Conservation (phyloP, 2,888 invertebrate genomes). For the Choristoneura rosaceana region DNA sequence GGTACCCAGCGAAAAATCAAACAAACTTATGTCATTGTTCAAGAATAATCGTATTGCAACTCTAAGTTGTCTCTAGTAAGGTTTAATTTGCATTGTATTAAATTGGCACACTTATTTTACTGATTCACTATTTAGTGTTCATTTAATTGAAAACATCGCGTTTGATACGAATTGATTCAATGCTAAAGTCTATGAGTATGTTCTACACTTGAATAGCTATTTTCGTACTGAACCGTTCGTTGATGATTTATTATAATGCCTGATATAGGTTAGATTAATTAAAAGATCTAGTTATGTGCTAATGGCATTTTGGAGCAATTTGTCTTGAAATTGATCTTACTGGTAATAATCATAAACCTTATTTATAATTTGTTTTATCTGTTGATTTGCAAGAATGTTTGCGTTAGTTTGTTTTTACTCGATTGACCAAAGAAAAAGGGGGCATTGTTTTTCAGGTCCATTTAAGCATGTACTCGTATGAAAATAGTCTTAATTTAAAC, state of each 20-base stretch:
- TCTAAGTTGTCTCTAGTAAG: neutral
- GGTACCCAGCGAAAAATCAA: too few species aligned
- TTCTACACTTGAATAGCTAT: neutral
- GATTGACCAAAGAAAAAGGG: too few species aligned
- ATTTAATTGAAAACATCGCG: conserved; percentile 1
- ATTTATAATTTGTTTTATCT: neutral
- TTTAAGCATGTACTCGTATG: too few species aligned
- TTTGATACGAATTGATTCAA: conserved; percentile 9
- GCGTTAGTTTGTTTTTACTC: too few species aligned
- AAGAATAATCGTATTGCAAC: neutral
- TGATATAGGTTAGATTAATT: neutral
- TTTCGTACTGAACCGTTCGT: neutral
- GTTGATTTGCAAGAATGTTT: neutral
- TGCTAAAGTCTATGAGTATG: neutral
- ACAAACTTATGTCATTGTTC: neutral
- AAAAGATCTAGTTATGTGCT: conserved; percentile 2
- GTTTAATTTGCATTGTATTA: neutral
- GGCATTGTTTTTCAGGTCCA: too few species aligned
- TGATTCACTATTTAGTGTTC: conserved; percentile 1
- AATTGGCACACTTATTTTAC: neutral
- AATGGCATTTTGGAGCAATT: neutral
- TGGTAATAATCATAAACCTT: conserved; percentile 1
- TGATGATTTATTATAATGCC: neutral
- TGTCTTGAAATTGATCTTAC: neutral
- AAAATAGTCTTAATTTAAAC: too few species aligned